Base-by-base conservation (phyloP, 2,113 vertebrate species). In the Chaetorhynchus papuensis region DNA sequence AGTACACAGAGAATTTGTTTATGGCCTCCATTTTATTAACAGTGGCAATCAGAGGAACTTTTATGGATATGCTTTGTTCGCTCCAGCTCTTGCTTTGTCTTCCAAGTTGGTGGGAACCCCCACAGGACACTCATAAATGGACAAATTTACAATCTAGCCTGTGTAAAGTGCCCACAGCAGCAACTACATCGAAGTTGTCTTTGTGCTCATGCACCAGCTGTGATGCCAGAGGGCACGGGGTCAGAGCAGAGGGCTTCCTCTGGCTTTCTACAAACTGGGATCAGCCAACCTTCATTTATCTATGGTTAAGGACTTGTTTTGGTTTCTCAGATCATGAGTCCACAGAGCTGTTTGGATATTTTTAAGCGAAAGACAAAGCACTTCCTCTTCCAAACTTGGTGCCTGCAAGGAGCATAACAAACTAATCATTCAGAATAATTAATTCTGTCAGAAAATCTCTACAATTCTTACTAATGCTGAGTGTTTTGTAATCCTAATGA, bases 91-190 rank as follows among this genome's bases (percentile, higher is more conserved):
- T 90, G 90, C 82, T 97, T 96, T 97, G 97, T 97, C 81, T 93
- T 89, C 95, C 87, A 86, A 94, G 75, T 75, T 94, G 86, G 83
- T 97, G 94, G 93, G 96, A 98, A 97, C 69, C 89, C 90, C 87
- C 27, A 56, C 93, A 89, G 97, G 92, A 98, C 79, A 88, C 94
- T 97, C 89, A 94, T 94, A 98, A 98, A 97, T 96, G 90, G 86
- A 97, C 91, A 97, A 97, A 97, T 97, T 97, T 97, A 98, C 97
- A 98, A 97, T 94, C 96, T 85, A 90, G 92, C 76, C 92, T 96
- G 84, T 93, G 88, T 88, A 95, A 98, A 98, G 83, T 93, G 93
- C 96, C 95, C 94, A 93, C 89, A 96, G 96, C 90, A 83, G 72
- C 96, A 96, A 92, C 96, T 91, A 94, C 89, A 92, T 97, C 54